Conservation (phyloP, 2,797 vertebrate genomes). For the Arrhamphus sclerolepis region DNA sequence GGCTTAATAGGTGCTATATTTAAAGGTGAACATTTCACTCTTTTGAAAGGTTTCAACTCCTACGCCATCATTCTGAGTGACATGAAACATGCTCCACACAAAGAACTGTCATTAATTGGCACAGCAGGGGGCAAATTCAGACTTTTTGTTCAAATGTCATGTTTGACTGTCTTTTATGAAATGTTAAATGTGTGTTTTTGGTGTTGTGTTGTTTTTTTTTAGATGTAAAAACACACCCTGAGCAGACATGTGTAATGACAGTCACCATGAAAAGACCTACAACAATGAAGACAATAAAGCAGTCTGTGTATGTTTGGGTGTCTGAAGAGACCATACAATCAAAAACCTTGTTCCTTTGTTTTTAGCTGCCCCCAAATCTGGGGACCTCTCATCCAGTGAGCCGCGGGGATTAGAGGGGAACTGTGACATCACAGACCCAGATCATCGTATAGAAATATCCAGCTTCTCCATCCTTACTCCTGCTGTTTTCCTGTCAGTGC, state of each 20-base stretch:
- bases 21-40: conserved; percentile 32
- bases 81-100: conserved; percentile 28
- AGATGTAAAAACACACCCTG: background rate
- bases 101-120: conserved; percentile 19
- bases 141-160: no score
- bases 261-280: background rate
- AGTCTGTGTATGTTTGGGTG: no score
- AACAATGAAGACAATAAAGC: background rate
- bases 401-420: no score
- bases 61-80: conserved; percentile 40
- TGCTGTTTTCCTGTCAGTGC: no score
- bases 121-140: conserved; percentile 6
- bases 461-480: no score
- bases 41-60: conserved; percentile 45
- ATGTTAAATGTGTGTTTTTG: background rate
- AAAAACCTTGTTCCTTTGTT: no score
- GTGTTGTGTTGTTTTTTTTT: background rate
- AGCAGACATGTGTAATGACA: background rate
- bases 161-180: conserved; percentile 1
- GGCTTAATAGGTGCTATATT: conserved; percentile 23
- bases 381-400: no score
- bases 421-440: no score
- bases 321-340: no score
- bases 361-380: no score
- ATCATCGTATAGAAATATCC: no score